These are phyloP conservation scores for Maccullochella peelii DNA, from an alignment of 2,113 vertebrate genomes.

Conservation along the genomic window DNA sequence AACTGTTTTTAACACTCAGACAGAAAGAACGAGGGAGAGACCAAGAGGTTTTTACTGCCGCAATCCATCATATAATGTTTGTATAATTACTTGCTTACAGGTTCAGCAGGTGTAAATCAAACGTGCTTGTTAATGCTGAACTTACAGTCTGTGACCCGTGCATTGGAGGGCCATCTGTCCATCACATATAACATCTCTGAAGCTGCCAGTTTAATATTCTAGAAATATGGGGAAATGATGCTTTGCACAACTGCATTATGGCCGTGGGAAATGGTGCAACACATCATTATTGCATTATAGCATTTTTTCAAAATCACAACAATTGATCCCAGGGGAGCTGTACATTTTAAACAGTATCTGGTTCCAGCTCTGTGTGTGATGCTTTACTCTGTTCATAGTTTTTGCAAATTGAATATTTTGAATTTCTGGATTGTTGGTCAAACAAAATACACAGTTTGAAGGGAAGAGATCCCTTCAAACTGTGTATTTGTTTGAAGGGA, in stretches of 20 bases:
- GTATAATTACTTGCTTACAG: slow-evolving; percentile 15
- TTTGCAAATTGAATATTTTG: not conserved
- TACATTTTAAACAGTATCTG: not conserved
- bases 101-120: slow-evolving; percentile 29
- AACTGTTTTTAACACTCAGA: slow-evolving; percentile 45
- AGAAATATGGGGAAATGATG: slow-evolving; percentile 9
- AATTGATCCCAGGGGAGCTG: not conserved
- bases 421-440: not conserved
- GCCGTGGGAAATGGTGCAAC: slow-evolving; percentile 12
- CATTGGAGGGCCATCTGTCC: not conserved
- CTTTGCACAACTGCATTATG: not conserved
- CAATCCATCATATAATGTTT: slow-evolving; percentile 36
- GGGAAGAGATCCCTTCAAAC: too few relatives aligned
- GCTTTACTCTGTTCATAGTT: not conserved
- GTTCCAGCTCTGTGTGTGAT: not conserved
- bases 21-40: slow-evolving; percentile 8
- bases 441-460: not conserved
- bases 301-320: not conserved
- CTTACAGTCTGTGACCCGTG: not conserved
- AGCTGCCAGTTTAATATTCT: not conserved
- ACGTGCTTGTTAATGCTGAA: not conserved
- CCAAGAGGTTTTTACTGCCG: slow-evolving; percentile 23
- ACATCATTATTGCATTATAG: slow-evolving; percentile 12
- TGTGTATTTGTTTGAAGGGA: too few relatives aligned
- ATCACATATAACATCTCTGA: not conserved